phyloP scores from a whole-genome alignment of 2,113 vertebrate genomes.

The Gallinago jamesoni region DNA sequence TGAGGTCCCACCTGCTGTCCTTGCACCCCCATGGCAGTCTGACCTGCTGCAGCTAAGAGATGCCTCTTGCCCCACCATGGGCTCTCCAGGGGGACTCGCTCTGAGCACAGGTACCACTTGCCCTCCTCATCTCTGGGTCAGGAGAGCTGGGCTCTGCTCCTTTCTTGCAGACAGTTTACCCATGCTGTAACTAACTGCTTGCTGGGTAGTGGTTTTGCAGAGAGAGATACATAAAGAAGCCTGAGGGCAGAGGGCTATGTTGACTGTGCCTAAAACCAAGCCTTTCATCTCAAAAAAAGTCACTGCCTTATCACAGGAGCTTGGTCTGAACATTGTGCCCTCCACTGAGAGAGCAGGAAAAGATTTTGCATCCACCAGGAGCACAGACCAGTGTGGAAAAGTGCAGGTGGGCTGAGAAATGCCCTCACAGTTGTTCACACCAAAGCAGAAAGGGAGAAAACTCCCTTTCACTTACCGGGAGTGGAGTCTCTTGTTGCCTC shows the following conservation, averaged over 20 bases:
- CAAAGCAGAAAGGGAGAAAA: not conserved
- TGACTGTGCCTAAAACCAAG: not conserved
- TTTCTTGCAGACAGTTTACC: not conserved
- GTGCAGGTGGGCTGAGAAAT: not conserved
- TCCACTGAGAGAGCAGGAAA: not conserved
- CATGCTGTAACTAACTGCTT: not conserved
- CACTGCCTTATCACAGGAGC: rapidly evolving
- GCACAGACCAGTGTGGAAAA: rapidly evolving
- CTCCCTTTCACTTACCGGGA: not conserved
- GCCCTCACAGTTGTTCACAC: not conserved
- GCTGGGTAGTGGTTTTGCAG: not conserved
- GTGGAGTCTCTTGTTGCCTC: not conserved
- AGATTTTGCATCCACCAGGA: not conserved
- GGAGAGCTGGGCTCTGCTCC: not conserved
- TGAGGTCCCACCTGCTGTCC: too few relatives aligned
- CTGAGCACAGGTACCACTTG: not conserved
- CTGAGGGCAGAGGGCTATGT: not conserved
- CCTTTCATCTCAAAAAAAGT: not conserved
- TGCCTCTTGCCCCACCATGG: not conserved
- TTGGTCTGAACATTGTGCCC: not conserved
- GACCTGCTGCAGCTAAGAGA: not conserved
- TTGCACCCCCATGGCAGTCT: rapidly evolving
- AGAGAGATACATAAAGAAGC: not conserved
- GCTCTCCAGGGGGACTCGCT: not conserved
- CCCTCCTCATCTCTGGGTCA: not conserved